Evolutionary conservation across 2,888 invertebrate species (phyloP).

Genomic region (Chironomus tentans): DNA sequence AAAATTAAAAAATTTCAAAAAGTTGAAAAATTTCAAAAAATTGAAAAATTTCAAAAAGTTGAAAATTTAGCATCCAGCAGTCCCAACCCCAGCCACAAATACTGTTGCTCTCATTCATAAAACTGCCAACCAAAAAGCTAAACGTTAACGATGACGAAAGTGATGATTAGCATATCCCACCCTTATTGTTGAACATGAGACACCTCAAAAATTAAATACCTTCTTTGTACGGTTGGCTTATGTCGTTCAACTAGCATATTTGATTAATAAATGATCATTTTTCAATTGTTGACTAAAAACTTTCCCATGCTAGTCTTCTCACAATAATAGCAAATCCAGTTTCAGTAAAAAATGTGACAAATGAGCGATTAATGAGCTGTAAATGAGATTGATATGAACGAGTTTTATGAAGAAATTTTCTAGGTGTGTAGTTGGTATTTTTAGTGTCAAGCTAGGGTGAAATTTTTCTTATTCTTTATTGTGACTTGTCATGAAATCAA

Average conservation of each 20-base stretch:
- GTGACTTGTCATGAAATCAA: too few relatives aligned
- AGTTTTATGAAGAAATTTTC: background rate
- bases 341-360: background rate
- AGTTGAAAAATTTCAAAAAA: too few relatives aligned
- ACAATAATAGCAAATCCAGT: background rate
- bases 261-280: background rate
- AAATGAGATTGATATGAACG: background rate
- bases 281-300: background rate
- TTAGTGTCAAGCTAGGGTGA: too few relatives aligned
- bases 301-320: conserved; percentile 2
- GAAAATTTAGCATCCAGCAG: too few relatives aligned
- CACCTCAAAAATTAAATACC: conserved; percentile 9
- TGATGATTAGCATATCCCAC: conserved; percentile 18
- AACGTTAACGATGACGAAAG: background rate
- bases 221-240: background rate
- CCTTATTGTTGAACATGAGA: background rate
- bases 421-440: too few relatives aligned
- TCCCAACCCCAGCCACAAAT: too few relatives aligned
- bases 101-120: background rate
- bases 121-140: background rate
- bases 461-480: too few relatives aligned
- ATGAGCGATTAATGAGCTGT: conserved; percentile 17
- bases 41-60: too few relatives aligned
- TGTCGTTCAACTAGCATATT: background rate
- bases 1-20: too few relatives aligned